Base-by-base conservation (phyloP, 1,140 invertebrate genomes). In the Lethrus apterus region DNA sequence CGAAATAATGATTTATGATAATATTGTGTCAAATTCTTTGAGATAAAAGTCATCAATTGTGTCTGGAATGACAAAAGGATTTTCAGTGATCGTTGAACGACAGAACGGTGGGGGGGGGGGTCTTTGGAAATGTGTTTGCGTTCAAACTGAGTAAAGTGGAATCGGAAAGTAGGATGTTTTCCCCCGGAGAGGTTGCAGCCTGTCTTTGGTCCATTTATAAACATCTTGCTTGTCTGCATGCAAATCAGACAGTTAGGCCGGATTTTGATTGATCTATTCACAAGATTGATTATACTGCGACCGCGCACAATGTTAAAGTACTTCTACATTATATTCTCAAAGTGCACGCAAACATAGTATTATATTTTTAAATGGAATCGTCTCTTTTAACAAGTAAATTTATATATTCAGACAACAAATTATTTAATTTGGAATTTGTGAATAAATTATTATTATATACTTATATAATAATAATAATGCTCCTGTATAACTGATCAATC, bases 231-330 rank as follows among this genome's bases (percentile, higher is more conserved):
- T 63, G 62, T 63, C 62, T 62, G 57, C 61, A 65, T 65, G 63
- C 63, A 65, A 65, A 65, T 65, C 61, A 65, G 60, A 58, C 57
- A 59, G 53, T 52, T 53, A 52, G 52, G 56, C 56, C 49, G 54
- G 61, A 61, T 57, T 65, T 63, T 65, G 63, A 65, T 65, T 65
- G 61, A 65, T 65, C 62, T 62, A 61, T 63, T 59, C 61, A 55
- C 46, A 62, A 65, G 63, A 65, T 65, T 63, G 63, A 65, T 65
- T 64, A 60, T 51, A 48, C 50, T 44, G 52, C 46, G 50, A 49
- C 48, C 52, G 46, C 46, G 44, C 38, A 52, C 46, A 59, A 50
- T 58, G 57, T 54, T 47, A 36, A 48, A 59, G 52, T 57, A 53
- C 56, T 50, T 51, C 52, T 48, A 52, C 54, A 57, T 57, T 52